Evolutionary conservation across 2,888 invertebrate genomes (phyloP), one percentile per base, ranked within the genome.

Genomic region (Lypha dubia): DNA sequence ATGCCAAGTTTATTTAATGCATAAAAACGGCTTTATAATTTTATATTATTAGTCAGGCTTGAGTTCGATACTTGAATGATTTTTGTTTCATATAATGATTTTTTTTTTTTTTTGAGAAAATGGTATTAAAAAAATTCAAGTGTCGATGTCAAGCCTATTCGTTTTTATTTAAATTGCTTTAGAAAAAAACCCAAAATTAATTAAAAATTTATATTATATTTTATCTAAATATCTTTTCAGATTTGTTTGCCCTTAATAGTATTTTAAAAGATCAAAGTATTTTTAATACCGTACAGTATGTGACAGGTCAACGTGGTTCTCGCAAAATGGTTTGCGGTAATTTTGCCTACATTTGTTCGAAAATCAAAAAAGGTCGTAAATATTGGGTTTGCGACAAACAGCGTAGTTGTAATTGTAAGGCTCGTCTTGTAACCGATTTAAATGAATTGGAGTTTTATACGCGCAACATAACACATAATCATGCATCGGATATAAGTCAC

Each of bases 361-460:
- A 90, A 87, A 85, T 87, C 13, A 88, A 88, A 77, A 88, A 88
- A 28, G 84, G 87, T 80, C 88, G 90, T 38, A 91, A 90, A 79
- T 91, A 91, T 87, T 91, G 91, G 91, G 89, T 90, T 5, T 91
- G 91, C 71, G 86, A 90, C 1, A 90, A 90, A 71, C 91, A 91
- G 73, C 88, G 91, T 5, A 90, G 90, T 84, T 87, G 86, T 65
- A 90, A 89, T 65, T 91, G 91, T 70, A 91, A 90, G 68, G 91
- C 91, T 0, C 88, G 91, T 4, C 79, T 91, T 4, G 89, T 91
- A 32, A 90, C 90, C 22, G 88, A 90, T 86, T 24, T 83, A 5
- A 65, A 85, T 1, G 90, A 90, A 82, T 79, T 84, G 1, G 86
- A 89, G 71, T 88, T 90, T 79, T 87, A 87, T 35, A 86, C 88